Conservation (phyloP, 2,113 vertebrate genomes). For the Cebidichthys violaceus region DNA sequence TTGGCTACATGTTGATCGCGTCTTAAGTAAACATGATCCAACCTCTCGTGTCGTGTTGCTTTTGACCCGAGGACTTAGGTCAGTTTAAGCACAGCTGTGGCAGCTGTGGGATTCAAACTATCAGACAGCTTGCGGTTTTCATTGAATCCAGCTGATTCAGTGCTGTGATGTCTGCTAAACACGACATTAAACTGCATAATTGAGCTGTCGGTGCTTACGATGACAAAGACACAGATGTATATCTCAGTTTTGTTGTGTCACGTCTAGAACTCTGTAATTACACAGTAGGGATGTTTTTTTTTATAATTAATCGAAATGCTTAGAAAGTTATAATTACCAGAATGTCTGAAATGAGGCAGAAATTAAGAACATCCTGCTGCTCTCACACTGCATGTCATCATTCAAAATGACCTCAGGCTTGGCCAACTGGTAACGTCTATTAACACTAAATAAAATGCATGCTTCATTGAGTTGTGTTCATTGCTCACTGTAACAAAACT, state of each 20-base stretch:
- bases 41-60: constrained; percentile 51
- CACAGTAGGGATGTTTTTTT: background rate
- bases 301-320: background rate
- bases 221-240: background rate
- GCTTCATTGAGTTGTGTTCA: background rate
- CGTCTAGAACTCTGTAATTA: background rate
- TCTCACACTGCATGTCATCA: background rate
- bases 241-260: background rate
- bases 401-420: background rate
- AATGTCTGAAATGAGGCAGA: background rate
- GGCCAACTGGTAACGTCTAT: background rate
- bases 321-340: background rate
- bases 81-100: constrained; percentile 46
- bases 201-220: background rate
- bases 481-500: background rate
- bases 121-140: constrained; percentile 7
- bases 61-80: constrained; percentile 38
- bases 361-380: background rate
- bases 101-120: constrained; percentile 18
- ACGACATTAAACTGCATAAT: background rate
- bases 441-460: background rate
- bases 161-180: background rate
- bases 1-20: constrained; percentile 12
- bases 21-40: constrained; percentile 41
- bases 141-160: constrained; percentile 20